Evolutionary conservation across 2,888 invertebrate genomes (phyloP).

Genomic region (Steinernema carpocapsae): DNA sequence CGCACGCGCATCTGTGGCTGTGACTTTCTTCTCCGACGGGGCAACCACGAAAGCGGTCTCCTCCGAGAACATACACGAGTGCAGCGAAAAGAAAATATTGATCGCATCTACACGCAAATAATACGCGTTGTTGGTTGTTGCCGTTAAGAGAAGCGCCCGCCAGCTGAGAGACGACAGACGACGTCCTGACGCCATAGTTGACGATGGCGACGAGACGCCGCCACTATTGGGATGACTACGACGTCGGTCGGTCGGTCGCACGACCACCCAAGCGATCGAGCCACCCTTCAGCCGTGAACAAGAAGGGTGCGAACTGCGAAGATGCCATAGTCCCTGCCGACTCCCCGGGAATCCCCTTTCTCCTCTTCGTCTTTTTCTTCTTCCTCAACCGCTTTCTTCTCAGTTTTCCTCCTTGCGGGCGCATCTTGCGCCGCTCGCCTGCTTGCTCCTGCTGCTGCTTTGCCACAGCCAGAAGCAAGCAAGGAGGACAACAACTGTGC

Average conservation of each 20-base stretch:
- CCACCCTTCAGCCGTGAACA: too few relatives aligned
- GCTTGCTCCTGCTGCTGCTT: neutral
- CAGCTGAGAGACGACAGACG: slow-evolving; percentile 26
- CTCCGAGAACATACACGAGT: too few relatives aligned
- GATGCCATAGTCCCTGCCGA: neutral
- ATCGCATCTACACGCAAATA: slow-evolving; percentile 32
- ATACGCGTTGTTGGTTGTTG: slow-evolving; percentile 31
- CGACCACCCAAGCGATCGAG: neutral
- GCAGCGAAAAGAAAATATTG: slow-evolving; percentile 12
- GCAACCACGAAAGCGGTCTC: too few relatives aligned
- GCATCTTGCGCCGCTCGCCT: slow-evolving; percentile 5
- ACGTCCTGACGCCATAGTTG: neutral
- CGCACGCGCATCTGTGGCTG: too few relatives aligned
- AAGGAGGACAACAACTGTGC: slow-evolving; percentile 32
- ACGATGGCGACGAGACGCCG: neutral
- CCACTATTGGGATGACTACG: neutral
- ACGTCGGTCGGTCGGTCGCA: neutral
- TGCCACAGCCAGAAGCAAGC: neutral
- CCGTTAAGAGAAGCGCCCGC: neutral
- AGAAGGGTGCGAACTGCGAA: neutral
- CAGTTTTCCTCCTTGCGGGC: neutral
- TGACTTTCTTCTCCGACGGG: too few relatives aligned
- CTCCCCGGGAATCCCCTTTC: neutral
- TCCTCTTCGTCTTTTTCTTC: neutral
- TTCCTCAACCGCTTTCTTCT: too few relatives aligned